Evolutionary conservation across 2,888 invertebrate genomes (phyloP).

Genomic region (Dasysyrphus tricinctus): DNA sequence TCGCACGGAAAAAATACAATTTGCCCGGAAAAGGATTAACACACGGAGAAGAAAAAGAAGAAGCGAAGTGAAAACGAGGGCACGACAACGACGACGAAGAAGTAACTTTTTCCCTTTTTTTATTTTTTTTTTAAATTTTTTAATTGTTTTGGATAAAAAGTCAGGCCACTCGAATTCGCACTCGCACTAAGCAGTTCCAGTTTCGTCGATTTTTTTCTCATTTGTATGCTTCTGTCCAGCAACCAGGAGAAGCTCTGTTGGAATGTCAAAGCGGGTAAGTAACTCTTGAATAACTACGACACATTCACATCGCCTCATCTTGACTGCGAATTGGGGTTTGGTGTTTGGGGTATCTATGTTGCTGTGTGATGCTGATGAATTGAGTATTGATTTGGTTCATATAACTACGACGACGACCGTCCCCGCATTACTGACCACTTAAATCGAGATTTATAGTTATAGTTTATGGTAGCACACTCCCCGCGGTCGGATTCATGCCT

Average conservation of each 20-base stretch:
- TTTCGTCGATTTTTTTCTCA: constrained; percentile 1
- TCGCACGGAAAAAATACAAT: constrained; percentile 50
- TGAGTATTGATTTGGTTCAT: constrained; percentile 70
- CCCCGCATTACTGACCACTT: constrained; percentile 65
- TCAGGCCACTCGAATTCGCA: constrained; percentile 20
- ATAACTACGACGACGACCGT: constrained; percentile 45
- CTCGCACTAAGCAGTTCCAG: constrained; percentile 25
- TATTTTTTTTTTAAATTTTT: constrained; percentile 28
- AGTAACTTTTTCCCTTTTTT: constrained; percentile 33
- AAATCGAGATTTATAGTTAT: constrained; percentile 57
- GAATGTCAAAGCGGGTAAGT: constrained; percentile 75
- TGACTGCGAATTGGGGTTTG: neutral
- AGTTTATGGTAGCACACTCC: constrained; percentile 13
- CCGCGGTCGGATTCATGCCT: neutral
- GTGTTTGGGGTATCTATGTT: neutral
- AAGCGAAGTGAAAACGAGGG: constrained; percentile 62
- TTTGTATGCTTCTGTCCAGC: constrained; percentile 54
- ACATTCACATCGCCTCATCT: constrained; percentile 42
- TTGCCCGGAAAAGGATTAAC: constrained; percentile 65
- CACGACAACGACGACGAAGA: constrained; percentile 35
- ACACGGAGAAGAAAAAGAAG: constrained; percentile 32
- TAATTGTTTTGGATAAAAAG: constrained; percentile 61
- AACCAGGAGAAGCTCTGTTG: constrained; percentile 47
- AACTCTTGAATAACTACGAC: constrained; percentile 18
- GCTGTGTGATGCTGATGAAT: constrained; percentile 61